Percentiles rank a stretch among this genome's conserved stretches.
phyloP scores from a whole-genome alignment of 2,888 invertebrate genomes.

The Pristionchus japonicus region DNA sequence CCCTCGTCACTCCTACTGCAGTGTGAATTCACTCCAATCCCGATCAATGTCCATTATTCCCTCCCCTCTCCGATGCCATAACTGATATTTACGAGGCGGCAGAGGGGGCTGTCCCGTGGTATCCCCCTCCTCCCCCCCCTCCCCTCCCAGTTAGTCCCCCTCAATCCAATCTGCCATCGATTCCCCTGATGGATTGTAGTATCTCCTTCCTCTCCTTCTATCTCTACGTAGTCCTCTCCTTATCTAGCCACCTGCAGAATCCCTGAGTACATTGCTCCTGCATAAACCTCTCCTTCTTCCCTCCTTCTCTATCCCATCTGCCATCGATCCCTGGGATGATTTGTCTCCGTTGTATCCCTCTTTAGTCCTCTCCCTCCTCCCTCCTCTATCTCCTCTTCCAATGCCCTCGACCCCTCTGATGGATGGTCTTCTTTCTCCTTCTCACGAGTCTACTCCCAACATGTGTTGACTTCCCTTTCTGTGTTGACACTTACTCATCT shows the following conservation, averaged over 20 bases:
- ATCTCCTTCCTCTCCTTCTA: too few relatives aligned
- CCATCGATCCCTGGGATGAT: background rate
- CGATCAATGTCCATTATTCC: background rate
- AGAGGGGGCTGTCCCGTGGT: background rate
- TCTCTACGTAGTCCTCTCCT: background rate
- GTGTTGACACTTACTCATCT: background rate
- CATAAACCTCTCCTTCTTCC: background rate
- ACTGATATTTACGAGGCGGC: conserved; percentile 21
- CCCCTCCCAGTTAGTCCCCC: background rate
- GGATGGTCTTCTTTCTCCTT: background rate
- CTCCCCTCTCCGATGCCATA: background rate
- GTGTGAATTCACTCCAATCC: background rate
- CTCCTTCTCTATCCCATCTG: background rate
- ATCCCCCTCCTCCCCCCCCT: background rate
- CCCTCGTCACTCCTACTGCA: background rate
- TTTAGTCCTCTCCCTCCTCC: background rate
- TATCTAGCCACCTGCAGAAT: too few relatives aligned
- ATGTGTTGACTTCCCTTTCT: background rate
- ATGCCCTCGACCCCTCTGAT: background rate
- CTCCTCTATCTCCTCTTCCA: background rate
- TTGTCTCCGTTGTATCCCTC: background rate
- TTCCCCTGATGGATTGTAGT: background rate
- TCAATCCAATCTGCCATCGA: conserved; percentile 8
- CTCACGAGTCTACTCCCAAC: background rate
- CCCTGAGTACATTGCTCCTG: too few relatives aligned